Percentiles rank a stretch among this genome's conserved stretches.
These are phyloP conservation scores for Camponotus floridanus DNA, from an alignment of 1,140 invertebrate genomes.

Conservation along the genomic window DNA sequence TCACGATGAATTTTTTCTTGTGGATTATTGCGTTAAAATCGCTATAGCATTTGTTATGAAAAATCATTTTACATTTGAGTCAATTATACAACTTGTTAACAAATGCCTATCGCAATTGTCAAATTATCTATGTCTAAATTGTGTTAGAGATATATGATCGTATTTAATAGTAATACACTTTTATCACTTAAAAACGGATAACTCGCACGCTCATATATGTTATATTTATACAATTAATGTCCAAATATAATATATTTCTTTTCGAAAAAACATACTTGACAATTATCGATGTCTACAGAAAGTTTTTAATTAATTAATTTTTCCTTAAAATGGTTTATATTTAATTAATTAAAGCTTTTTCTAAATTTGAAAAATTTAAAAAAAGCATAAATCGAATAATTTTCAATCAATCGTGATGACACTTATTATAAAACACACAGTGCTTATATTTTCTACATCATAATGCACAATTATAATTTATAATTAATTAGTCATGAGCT, in stretches of 20 bases:
- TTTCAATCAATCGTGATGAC: neutral
- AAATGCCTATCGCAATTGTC: neutral
- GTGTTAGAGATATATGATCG: too few species aligned
- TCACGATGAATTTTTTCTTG: conserved; percentile 5
- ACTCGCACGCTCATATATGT: too few species aligned
- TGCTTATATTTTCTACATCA: neutral
- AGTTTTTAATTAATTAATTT: neutral
- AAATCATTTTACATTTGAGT: neutral
- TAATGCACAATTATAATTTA: neutral
- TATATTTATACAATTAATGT: too few species aligned
- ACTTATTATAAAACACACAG: neutral
- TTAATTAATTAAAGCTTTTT: too few species aligned
- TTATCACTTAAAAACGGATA: too few species aligned
- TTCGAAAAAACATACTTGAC: neutral
- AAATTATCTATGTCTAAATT: neutral
- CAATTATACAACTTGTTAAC: conserved; percentile 1
- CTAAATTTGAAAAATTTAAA: too few species aligned
- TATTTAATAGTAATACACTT: too few species aligned
- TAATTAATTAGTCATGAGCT: conserved; percentile 34
- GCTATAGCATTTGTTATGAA: conserved; percentile 11
- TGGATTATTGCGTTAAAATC: conserved; percentile 29
- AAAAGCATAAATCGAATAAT: neutral
- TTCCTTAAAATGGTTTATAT: neutral
- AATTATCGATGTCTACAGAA: neutral
- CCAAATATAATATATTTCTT: neutral